Percentiles rank a stretch among this genome's conserved stretches.
These are phyloP conservation scores for Diarsia mendica DNA, from an alignment of 2,888 invertebrate species.

Conservation along the genomic window DNA sequence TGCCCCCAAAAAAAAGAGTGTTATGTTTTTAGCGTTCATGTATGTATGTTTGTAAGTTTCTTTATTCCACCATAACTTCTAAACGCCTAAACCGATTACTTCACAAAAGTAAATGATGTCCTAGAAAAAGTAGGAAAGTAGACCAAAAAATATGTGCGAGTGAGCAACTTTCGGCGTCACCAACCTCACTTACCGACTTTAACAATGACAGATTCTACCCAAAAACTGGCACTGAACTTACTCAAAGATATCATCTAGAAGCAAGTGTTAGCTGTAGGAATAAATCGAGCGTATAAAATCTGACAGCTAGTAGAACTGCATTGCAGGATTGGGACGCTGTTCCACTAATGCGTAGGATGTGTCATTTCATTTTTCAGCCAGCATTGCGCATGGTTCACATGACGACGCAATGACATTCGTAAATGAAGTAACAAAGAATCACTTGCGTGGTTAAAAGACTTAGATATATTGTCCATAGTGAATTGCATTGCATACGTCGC, in stretches of 20 bases:
- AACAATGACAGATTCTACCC: constrained; percentile 3
- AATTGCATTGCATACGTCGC: no score
- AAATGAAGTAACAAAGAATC: no score
- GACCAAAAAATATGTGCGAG: neutral
- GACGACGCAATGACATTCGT: no score
- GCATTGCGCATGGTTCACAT: neutral
- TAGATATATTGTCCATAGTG: no score
- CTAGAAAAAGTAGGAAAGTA: neutral
- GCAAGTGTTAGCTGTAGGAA: constrained; percentile 26
- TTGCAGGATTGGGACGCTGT: constrained; percentile 57
- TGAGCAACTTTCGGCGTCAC: neutral
- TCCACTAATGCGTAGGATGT: constrained; percentile 10
- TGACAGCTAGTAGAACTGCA: constrained; percentile 70
- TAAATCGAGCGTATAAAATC: constrained; percentile 56
- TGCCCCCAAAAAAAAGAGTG: no score
- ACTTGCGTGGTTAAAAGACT: no score
- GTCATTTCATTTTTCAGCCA: neutral
- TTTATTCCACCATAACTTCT: no score
- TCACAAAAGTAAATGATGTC: neutral
- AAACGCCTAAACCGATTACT: no score
- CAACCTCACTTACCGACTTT: neutral
- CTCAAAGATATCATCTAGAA: constrained; percentile 20
- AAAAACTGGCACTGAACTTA: constrained; percentile 9
- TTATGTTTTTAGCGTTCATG: no score
- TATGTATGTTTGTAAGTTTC: no score